A percentile compares a stretch with the other conserved stretches of the same genome.
Evolutionary conservation across 53 echinoderm and acorn worm genomes (phyloP).

Genomic region (Paracentrotus lividus): DNA sequence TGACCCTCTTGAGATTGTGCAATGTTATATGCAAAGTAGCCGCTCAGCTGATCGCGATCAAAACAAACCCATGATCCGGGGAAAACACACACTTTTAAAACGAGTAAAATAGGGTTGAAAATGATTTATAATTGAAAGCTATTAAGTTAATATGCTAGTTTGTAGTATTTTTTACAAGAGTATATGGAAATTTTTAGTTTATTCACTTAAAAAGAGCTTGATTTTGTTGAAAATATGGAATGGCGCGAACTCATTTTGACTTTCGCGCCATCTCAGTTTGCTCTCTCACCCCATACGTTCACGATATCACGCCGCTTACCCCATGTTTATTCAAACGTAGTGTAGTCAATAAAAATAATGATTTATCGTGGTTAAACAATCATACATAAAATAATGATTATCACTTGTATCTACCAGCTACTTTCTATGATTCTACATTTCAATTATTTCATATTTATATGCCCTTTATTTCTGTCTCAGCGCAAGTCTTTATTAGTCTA

Average conservation of each 20-base stretch:
- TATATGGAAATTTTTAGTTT: background rate
- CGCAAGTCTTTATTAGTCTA: background rate
- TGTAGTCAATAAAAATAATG: background rate
- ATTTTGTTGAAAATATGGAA: background rate
- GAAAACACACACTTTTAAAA: background rate
- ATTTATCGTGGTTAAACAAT: background rate
- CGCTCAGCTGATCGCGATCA: slow-evolving; percentile 35
- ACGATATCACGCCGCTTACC: slow-evolving; percentile 54
- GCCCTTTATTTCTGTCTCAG: slow-evolving; percentile 28
- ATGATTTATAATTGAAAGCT: background rate
- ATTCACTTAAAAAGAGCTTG: background rate
- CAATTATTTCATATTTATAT: background rate
- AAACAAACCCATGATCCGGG: slow-evolving; percentile 18
- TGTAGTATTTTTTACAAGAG: background rate
- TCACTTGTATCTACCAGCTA: background rate
- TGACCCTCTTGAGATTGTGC: background rate
- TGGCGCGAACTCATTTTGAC: slow-evolving; percentile 52
- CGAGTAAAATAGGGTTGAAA: background rate
- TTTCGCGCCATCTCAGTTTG: slow-evolving; percentile 36
- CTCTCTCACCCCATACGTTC: slow-evolving; percentile 39
- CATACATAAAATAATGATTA: background rate
- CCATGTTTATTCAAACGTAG: too few relatives aligned
- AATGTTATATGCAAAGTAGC: slow-evolving; percentile 28
- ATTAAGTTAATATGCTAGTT: background rate
- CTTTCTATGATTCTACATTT: background rate